Base-by-base conservation (phyloP, 2,113 vertebrate species). In the Alosa alosa region DNA sequence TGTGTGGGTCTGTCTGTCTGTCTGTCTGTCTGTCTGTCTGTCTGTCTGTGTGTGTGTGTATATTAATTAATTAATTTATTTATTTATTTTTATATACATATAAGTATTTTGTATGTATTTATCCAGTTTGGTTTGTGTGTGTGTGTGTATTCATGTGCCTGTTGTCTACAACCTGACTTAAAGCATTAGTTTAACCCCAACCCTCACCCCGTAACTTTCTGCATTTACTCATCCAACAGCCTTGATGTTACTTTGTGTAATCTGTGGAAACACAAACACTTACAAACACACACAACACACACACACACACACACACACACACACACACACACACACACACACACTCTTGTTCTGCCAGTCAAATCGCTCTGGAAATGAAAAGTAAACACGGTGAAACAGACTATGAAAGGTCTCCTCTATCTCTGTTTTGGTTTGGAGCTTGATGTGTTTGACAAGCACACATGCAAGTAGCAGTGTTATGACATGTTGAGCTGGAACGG, bases 401-500 rank as follows among this genome's bases (percentile, higher is more conserved):
- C 89, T 84, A 86, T 90, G 89, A 90, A 89, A 86, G 84, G 90
- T 87, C 89, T 91, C 6, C 36, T 46, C 55, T 46, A 22, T 84
- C 55, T 41, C 81, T 92, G 91, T 91, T 92, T 91, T 93, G 91
- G 91, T 93, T 92, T 91, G 90, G 87, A 87, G 92, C 89, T 87
- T 91, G 92, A 93, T 91, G 82, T 93, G 91, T 94, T 93, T 95
- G 95, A 95, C 93, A 93, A 92, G 85, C 84, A 86, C 89, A 88
- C 85, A 93, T 92, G 93, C 93, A 93, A 90, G 92, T 92, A 92
- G 91, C 90, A 31, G 87, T 92, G 93, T 94, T 95, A 92, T 93
- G 94, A 93, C 95, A 93, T 91, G 93, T 93, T 83, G 50, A 49
- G 55, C 75, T 39, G 78, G 81, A 52, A 83, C 72, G 72, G 49